Base-by-base conservation (phyloP, 2,888 invertebrate species). In the Heliconius ismenius region DNA sequence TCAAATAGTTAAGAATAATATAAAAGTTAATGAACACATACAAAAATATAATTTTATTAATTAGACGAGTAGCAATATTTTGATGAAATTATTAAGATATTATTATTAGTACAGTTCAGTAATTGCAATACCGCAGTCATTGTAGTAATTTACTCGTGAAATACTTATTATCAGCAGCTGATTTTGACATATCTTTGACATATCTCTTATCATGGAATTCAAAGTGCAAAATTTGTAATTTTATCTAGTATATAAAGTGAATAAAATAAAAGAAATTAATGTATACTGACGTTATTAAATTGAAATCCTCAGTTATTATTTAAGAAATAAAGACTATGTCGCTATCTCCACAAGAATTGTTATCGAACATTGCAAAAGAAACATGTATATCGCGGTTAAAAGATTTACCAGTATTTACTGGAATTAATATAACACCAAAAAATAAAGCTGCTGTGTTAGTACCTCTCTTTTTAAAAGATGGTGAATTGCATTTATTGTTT, bases 371-470 rank as follows among this genome's bases (percentile, higher is more conserved):
- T 77, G 95, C 95, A 81, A 93, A 95, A 54, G 90, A 94, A 78
- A 93, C 91, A 73, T 96, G 96, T 81, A 88, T 96, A 58, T 88
- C 87, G 3, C 95, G 95, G 84, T 88, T 97, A 79, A 92, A 92
- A 83, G 95, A 90, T 81, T 86, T 94, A 93, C 97, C 90, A 91
- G 95, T 86, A 89, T 86, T 95, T 74, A 86, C 91, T 65, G 65
- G 76, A 3, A 79, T 78, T 63, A 81, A 83, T 72, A 82, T 83
- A 79, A 82, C 82, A 75, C 86, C 87, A 21, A 88, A 88, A 76
- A 39, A 68, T 7, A 90, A 90, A 74, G 98, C 98, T 0, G 97
- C 98, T 26, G 97, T 98, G 64, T 92, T 99, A 70, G 95, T 98
- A 67, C 98, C 98, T 0, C 84, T 98, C 63, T 98, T 98, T 87